phyloP scores from a whole-genome alignment of 1,140 invertebrate genomes.

The Listronotus oregonensis region DNA sequence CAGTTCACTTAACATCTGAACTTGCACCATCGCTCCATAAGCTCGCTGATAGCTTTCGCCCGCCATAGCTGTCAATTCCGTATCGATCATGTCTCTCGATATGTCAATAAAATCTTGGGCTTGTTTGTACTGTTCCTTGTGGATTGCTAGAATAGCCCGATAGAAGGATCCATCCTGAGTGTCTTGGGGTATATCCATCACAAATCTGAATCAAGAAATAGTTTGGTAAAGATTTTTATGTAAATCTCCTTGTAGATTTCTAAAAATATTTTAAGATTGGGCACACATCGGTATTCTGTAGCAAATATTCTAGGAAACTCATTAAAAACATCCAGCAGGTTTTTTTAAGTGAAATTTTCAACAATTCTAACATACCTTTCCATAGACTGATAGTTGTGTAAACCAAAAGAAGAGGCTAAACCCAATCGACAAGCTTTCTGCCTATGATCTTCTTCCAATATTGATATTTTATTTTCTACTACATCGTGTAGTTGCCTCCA shows the following conservation, averaged over 20 bases:
- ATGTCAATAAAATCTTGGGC: slow-evolving; percentile 80
- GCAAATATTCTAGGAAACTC: too few relatives aligned
- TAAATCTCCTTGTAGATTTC: too few relatives aligned
- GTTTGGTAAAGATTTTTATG: too few relatives aligned
- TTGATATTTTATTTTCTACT: slow-evolving; percentile 76
- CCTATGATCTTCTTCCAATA: slow-evolving; percentile 70
- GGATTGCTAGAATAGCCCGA: slow-evolving; percentile 90
- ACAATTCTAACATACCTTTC: too few relatives aligned
- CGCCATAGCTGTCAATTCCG: slow-evolving; percentile 96
- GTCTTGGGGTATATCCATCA: slow-evolving; percentile 82
- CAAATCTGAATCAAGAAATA: slow-evolving; percentile 61
- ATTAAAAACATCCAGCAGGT: too few relatives aligned
- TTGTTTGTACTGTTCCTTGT: slow-evolving; percentile 78
- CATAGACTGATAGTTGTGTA: slow-evolving; percentile 92
- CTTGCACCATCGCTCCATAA: slow-evolving; percentile 96
- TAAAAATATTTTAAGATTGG: too few relatives aligned
- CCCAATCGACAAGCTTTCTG: slow-evolving; percentile 90
- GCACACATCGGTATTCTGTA: too few relatives aligned
- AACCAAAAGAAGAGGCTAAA: slow-evolving; percentile 92
- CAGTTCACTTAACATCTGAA: slow-evolving; percentile 94
- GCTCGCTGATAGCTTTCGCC: slow-evolving; percentile 98
- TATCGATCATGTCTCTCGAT: slow-evolving; percentile 92
- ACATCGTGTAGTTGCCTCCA: slow-evolving; percentile 89
- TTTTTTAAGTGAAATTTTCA: too few relatives aligned
- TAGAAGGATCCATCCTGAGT: slow-evolving; percentile 95